Evolutionary conservation across 1,140 invertebrate genomes (phyloP).

Genomic region (Drosophila persimilis): DNA sequence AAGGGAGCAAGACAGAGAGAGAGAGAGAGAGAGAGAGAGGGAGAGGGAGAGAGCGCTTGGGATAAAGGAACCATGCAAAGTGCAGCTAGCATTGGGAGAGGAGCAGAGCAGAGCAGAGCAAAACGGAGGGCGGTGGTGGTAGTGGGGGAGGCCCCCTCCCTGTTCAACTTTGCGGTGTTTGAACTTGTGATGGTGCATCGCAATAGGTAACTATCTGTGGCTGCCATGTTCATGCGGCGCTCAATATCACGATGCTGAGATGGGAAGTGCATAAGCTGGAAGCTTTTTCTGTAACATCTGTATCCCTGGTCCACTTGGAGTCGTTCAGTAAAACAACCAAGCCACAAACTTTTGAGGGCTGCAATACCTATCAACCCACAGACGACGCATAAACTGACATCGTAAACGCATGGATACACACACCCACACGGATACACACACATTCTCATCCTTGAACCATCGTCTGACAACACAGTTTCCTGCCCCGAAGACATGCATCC

Average conservation of each 20-base stretch:
- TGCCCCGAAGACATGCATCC: constrained; percentile 58
- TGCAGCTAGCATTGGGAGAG: constrained; percentile 5
- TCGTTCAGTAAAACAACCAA: too few relatives aligned
- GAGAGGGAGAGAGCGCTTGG: constrained; percentile 1
- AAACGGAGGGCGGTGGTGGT: neutral
- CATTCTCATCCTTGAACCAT: constrained; percentile 32
- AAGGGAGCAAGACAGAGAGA: neutral
- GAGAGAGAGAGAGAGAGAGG: neutral
- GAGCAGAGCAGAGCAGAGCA: neutral
- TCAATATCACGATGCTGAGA: constrained; percentile 2
- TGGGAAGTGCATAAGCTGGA: neutral
- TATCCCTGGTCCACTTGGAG: too few relatives aligned
- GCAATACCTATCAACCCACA: too few relatives aligned
- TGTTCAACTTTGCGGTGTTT: constrained; percentile 75
- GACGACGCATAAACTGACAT: constrained; percentile 34
- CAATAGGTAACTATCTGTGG: constrained; percentile 55
- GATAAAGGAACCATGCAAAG: constrained; percentile 15
- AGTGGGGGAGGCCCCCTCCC: neutral
- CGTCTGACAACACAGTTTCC: constrained; percentile 39
- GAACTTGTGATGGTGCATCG: constrained; percentile 66
- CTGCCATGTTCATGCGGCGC: constrained; percentile 46
- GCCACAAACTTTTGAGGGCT: too few relatives aligned
- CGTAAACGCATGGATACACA: constrained; percentile 15
- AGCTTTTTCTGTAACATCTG: too few relatives aligned
- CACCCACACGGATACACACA: neutral